Evolutionary conservation across 2,888 invertebrate genomes (phyloP), one percentile per base, ranked within the genome.

Genomic region (Tromatobia lineatoria): DNA sequence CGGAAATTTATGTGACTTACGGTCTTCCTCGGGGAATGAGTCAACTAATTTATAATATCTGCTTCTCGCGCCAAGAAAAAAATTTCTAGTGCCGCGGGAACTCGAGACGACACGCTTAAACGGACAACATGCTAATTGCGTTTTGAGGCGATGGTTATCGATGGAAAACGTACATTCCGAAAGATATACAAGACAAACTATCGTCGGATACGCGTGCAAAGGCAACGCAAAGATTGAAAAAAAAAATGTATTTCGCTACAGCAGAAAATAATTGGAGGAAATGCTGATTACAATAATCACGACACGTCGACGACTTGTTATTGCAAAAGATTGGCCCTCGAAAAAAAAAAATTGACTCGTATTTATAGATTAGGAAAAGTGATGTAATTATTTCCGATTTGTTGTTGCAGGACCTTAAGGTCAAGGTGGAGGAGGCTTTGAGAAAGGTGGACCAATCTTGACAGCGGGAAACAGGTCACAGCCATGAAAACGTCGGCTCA

Each of bases 401-500:
- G 47, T 87, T 88, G 38, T 57, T 87, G 86, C 45, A 77, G 90
- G 71, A 73, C 29, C 80, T 50, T 38, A 69, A 71, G 47, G 67
- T 80, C 80, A 81, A 87, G 71, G 82, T 73, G 86, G 85, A 80
- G 71, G 71, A 73, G 73, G 76, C 59, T 34, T 85, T 64, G 78
- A 76, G 83, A 75, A 86, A 34, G 57, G 42, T 69, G 61, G 67
- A 66, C 67, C 52, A 61, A 73, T 69, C 71, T 59, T 71, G 66
- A 47, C 50, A 69, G 29, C 42, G 34, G 66, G 42, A 69, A 76
- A 52, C 76, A 47, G 69, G 54, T 67, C 71, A 59, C 73, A 90
- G 79, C 89, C 91, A 93, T 93, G 93, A 93, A 91, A 89, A 88
- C 89, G 52, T 73, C 90, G 64, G 83, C 89, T n/a, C 89, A 93